phyloP scores from a whole-genome alignment of 2,797 vertebrate species.

The Chaunax sp. region DNA sequence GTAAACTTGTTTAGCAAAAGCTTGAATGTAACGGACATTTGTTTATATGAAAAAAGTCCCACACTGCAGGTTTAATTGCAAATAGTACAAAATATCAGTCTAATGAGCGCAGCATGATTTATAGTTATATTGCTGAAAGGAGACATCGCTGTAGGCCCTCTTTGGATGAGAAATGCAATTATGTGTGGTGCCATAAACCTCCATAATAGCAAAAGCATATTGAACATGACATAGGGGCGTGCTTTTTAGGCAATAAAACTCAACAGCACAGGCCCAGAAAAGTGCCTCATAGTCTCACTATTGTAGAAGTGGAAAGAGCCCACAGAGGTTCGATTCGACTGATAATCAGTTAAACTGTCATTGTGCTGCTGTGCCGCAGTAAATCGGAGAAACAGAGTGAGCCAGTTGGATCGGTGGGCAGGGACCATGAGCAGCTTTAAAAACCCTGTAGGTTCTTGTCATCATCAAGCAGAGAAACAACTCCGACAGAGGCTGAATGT shows the following conservation, averaged over 20 bases:
- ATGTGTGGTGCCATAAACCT: slow-evolving; percentile 30
- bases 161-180: slow-evolving; percentile 23
- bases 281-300: slow-evolving; percentile 3
- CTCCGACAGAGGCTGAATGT: slow-evolving; percentile 7
- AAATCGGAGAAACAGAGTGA: slow-evolving; percentile 29
- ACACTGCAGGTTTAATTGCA: no score
- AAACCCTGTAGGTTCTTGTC: slow-evolving; percentile 18
- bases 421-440: slow-evolving; percentile 10
- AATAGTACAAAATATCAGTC: slow-evolving; percentile 14
- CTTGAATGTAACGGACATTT: no score
- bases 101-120: slow-evolving; percentile 37
- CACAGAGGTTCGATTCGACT: slow-evolving; percentile 33
- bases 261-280: slow-evolving; percentile 16
- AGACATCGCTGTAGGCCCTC: slow-evolving; percentile 5
- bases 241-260: slow-evolving; percentile 32
- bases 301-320: slow-evolving; percentile 33
- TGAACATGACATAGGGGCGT: slow-evolving; percentile 25
- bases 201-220: slow-evolving; percentile 28
- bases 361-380: background rate
- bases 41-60: no score
- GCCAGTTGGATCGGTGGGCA: slow-evolving; percentile 20
- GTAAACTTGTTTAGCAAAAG: no score
- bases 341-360: slow-evolving; percentile 54
- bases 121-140: slow-evolving; percentile 9
- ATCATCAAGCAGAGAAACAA: slow-evolving; percentile 19